Conservation (phyloP, 2,113 vertebrate species). For the Burhinus bistriatus region DNA sequence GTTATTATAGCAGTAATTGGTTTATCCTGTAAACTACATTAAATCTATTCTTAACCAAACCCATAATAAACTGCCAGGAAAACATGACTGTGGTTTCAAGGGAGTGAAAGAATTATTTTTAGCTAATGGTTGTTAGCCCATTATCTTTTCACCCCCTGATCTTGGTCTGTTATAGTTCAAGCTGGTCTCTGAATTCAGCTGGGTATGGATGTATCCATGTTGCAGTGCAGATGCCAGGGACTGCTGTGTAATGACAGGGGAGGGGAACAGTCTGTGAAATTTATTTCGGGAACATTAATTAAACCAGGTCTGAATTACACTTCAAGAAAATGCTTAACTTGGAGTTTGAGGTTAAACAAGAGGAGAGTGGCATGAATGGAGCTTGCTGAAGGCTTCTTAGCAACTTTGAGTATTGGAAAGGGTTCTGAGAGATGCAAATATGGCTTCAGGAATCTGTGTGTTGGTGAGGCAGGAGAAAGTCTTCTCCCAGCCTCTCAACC, state of each 20-base stretch:
- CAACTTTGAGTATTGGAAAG: neutral
- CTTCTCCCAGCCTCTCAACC: neutral
- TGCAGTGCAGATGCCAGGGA: neutral
- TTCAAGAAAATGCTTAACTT: neutral
- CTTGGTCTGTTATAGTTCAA: neutral
- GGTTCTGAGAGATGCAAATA: neutral
- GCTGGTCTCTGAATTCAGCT: neutral
- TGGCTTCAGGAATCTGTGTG: neutral
- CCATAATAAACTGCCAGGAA: neutral
- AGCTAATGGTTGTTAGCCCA: neutral
- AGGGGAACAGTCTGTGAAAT: neutral
- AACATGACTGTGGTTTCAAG: neutral
- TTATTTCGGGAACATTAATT: neutral
- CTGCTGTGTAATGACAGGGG: neutral
- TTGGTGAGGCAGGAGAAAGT: neutral
- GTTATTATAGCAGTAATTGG: neutral
- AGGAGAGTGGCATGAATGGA: neutral
- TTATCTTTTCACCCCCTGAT: neutral
- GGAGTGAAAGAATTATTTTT: neutral
- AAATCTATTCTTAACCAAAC: neutral
- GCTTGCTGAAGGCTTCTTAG: neutral
- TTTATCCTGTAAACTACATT: neutral
- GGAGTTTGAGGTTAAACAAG: neutral
- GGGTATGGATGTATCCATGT: neutral
- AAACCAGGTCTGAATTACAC: neutral